Percentiles rank a stretch among this genome's conserved stretches.
phyloP scores from a whole-genome alignment of 2,797 vertebrate genomes.

The Margarornis squamiger region DNA sequence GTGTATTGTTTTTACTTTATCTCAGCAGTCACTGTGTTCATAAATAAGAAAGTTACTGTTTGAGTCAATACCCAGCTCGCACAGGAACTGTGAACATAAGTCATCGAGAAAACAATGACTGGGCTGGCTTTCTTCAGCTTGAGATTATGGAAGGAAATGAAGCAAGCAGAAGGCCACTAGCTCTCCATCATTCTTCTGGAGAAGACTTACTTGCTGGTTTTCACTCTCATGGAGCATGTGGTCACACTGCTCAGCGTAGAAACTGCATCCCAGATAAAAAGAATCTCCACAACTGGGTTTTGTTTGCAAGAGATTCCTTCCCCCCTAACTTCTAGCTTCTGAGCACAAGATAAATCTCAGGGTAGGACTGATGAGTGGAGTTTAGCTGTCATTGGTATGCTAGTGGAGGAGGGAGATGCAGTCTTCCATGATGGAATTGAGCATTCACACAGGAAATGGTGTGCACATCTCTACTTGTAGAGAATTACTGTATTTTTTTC shows the following conservation, averaged over 20 bases:
- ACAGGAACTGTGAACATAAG: neutral
- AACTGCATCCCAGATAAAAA: neutral
- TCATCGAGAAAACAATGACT: neutral
- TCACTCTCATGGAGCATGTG: neutral
- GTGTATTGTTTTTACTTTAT: conserved; percentile 26
- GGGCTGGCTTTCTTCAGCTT: neutral
- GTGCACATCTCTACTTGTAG: neutral
- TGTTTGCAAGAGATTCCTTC: neutral
- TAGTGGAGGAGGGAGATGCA: neutral
- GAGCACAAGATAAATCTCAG: neutral
- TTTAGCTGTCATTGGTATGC: neutral
- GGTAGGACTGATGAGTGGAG: neutral
- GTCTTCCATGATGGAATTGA: neutral
- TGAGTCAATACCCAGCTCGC: neutral
- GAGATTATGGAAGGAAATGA: neutral
- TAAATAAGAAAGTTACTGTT: conserved; percentile 40
- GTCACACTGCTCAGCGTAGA: neutral
- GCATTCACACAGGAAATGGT: neutral
- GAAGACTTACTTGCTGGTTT: neutral
- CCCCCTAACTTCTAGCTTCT: neutral
- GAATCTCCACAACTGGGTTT: neutral
- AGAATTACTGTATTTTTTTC: neutral
- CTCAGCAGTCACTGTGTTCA: neutral
- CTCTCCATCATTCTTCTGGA: neutral
- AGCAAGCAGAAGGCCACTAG: neutral